Percentiles rank a stretch among this genome's conserved stretches.
These are phyloP conservation scores for Conopomorpha cramerella DNA, from an alignment of 1,140 invertebrate genomes.

Conservation along the genomic window DNA sequence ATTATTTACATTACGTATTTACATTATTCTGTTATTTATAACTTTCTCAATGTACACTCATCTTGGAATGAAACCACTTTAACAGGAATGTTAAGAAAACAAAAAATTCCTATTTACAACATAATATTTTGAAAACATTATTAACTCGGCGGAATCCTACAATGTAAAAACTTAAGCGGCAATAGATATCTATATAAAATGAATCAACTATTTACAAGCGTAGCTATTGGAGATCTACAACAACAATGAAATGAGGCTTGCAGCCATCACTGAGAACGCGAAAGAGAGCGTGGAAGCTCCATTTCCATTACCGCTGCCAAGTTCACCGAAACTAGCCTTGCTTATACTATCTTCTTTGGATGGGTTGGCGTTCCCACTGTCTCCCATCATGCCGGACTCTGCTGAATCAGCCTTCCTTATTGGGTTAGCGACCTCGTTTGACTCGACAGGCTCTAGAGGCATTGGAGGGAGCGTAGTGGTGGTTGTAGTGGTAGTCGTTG, in stretches of 20 bases:
- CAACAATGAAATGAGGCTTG: too few relatives aligned
- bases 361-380: slow-evolving; percentile 32
- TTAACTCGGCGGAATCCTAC: too few relatives aligned
- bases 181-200: too few relatives aligned
- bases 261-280: too few relatives aligned
- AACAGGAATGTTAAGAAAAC: slow-evolving; percentile 47
- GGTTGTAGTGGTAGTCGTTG: slow-evolving; percentile 65
- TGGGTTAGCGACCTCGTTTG: slow-evolving; percentile 32
- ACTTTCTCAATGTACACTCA: slow-evolving; percentile 37
- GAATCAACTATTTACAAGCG: slow-evolving; percentile 49
- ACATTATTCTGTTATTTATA: slow-evolving; percentile 40
- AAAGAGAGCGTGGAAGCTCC: too few relatives aligned
- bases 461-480: slow-evolving; percentile 58
- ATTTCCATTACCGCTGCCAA: slow-evolving; percentile 33
- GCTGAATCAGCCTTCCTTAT: slow-evolving; percentile 18
- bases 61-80: slow-evolving; percentile 48
- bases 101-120: slow-evolving; percentile 39
- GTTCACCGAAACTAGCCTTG: slow-evolving; percentile 32
- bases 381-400: slow-evolving; percentile 29
- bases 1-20: slow-evolving; percentile 55
- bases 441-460: slow-evolving; percentile 40
- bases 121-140: too few relatives aligned
- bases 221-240: too few relatives aligned
- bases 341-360: slow-evolving; percentile 45
- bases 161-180: too few relatives aligned